These are phyloP conservation scores for Drosophila buzzatii DNA, from an alignment of 2,888 invertebrate species.

Conservation along the genomic window DNA sequence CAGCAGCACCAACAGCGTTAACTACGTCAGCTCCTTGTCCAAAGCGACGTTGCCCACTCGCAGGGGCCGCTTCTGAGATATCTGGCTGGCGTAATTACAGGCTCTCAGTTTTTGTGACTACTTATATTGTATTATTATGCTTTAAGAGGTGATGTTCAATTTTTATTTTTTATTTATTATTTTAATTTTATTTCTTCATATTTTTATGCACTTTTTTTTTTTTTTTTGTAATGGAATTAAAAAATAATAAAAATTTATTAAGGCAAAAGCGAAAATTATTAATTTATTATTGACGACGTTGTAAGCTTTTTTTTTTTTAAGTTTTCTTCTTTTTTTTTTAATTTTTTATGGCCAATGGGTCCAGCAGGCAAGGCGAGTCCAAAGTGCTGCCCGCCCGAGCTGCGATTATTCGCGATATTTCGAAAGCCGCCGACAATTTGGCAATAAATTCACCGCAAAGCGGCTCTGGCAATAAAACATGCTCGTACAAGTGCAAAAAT, in stretches of 20 bases:
- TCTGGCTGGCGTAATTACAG: conserved; percentile 46
- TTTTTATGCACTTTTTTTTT: conserved; percentile 23
- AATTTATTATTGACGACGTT: conserved; percentile 69
- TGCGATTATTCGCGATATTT: conserved; percentile 66
- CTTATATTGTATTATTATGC: conserved; percentile 62
- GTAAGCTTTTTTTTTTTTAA: not conserved
- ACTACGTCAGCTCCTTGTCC: conserved; percentile 42
- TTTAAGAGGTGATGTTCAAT: conserved; percentile 52
- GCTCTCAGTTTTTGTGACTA: conserved; percentile 44
- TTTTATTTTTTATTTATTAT: conserved; percentile 16
- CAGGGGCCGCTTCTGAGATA: conserved; percentile 60
- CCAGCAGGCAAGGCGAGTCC: conserved; percentile 1
- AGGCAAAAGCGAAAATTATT: conserved; percentile 77
- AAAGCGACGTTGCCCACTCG: conserved; percentile 46
- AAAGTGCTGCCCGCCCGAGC: conserved; percentile 1
- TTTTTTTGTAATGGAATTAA: conserved; percentile 64
- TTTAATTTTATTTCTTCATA: conserved; percentile 12
- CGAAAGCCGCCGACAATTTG: conserved; percentile 78
- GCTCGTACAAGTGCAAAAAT: conserved; percentile 59
- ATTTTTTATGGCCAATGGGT: conserved; percentile 57
- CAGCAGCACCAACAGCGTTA: not conserved
- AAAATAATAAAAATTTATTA: conserved; percentile 80
- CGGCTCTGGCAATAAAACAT: conserved; percentile 74
- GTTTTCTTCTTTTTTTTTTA: conserved; percentile 13
- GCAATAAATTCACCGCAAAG: conserved; percentile 76